Percentiles rank a stretch among this genome's conserved stretches.
These are phyloP conservation scores for Fragum fragum DNA, from an alignment of 2,888 invertebrate genomes.

Conservation along the genomic window DNA sequence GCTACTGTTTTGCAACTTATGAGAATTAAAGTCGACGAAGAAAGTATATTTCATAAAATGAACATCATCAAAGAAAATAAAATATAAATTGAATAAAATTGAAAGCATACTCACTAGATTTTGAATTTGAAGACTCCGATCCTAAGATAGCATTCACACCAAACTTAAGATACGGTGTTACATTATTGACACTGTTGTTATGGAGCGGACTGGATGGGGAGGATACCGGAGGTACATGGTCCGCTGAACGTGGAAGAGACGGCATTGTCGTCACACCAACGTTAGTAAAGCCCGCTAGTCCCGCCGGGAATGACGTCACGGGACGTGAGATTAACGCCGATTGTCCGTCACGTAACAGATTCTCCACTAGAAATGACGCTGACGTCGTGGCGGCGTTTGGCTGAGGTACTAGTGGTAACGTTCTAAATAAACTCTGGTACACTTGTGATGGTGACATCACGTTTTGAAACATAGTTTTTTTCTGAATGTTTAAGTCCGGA, in stretches of 20 bases:
- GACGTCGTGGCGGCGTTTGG: constrained; percentile 60
- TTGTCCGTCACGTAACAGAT: constrained; percentile 79
- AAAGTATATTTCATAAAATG: too few species aligned
- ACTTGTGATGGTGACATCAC: constrained; percentile 82
- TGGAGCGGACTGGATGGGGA: constrained; percentile 49
- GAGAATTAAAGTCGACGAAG: too few species aligned
- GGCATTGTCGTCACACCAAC: constrained; percentile 53
- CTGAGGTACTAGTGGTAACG: constrained; percentile 72
- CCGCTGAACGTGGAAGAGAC: constrained; percentile 46
- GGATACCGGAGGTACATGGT: constrained; percentile 54
- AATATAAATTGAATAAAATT: too few species aligned
- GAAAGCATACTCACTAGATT: constrained; percentile 66
- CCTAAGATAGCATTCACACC: constrained; percentile 84
- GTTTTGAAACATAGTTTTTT: constrained; percentile 80
- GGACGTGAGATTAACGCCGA: constrained; percentile 71
- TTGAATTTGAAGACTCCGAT: constrained; percentile 71
- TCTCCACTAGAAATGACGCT: constrained; percentile 82
- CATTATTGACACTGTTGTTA: constrained; percentile 52
- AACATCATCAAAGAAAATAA: too few species aligned
- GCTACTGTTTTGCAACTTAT: too few species aligned
- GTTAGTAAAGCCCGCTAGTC: constrained; percentile 45
- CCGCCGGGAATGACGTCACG: constrained; percentile 51
- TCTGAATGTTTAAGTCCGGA: not conserved
- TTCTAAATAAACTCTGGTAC: constrained; percentile 82
- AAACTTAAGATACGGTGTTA: constrained; percentile 83